Evolutionary conservation across 2,797 vertebrate genomes (phyloP), one percentile per base, ranked within the genome.

Genomic region (Coregonus sp.): DNA sequence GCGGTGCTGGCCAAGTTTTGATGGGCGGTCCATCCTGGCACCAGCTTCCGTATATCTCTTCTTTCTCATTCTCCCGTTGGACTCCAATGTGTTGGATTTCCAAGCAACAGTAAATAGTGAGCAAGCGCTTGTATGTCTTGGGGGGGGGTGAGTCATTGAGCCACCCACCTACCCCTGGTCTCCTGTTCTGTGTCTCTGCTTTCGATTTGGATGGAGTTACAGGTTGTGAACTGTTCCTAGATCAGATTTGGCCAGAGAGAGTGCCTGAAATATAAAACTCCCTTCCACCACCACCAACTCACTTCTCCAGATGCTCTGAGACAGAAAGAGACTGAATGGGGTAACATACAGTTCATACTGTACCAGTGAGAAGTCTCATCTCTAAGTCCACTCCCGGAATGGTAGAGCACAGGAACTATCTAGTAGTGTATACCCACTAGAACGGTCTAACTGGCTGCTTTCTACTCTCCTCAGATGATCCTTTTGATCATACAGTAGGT

Each of bases 351-450:
- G 31, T 67, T 16, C 20, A 5, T 6, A 33, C 4, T 14, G 15
- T 18, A 33, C 15, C 37, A 51, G 59, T 50, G 20, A 73, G 29
- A 31, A 67, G 65, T 50, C 47, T 68, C 25, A 5, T 69, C 67
- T 71, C 70, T 56, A 81, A 72, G 73, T 75, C 51, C 37, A 40
- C 78, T 68, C 78, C 80, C 78, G 59, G 5, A 33, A 3, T 33
- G 3, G 31, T 33, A 33, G 31, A 33, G 31, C 40, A 12, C 40
- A 3, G 40, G 40, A 9, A 3, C 9, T 12, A 47, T 12, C 40
- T 47, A 47, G 18, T 29, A 63, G 59, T 29, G n/a, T 61, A 1
- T 29, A 63, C 9, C 20, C n/a, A 16, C 59, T 63, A 25, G 9
- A 9, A 11, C 4, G 59, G 9, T 63, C 9, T 7, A 12, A 11